Conservation (phyloP, 2,797 vertebrate genomes). For the Pangasius krempfi region DNA sequence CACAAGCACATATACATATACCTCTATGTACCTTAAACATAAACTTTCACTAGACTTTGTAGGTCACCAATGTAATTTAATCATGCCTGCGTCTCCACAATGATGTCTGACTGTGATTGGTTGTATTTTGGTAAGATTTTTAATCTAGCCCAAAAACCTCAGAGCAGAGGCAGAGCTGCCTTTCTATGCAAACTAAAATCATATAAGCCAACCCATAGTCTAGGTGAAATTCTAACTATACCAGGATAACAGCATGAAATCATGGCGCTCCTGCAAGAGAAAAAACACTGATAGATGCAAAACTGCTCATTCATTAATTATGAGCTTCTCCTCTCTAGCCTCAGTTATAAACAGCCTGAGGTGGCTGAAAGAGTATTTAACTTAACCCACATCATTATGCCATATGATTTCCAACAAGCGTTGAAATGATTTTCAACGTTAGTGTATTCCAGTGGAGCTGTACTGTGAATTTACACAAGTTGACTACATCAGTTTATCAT, state of each 20-base stretch:
- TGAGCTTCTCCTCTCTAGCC: not conserved
- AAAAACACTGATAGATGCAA: not conserved
- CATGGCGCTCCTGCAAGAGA: not conserved
- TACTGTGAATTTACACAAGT: not conserved
- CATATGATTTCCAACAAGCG: not conserved
- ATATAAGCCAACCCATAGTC: not conserved
- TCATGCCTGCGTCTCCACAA: not conserved
- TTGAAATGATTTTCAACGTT: no score
- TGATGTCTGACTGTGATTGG: not conserved
- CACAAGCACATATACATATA: not conserved
- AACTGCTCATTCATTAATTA: not conserved
- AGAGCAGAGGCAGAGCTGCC: no score
- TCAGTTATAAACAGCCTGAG: not conserved
- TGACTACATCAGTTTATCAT: not conserved
- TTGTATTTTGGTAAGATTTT: no score
- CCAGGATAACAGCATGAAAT: not conserved
- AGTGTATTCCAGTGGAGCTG: not conserved
- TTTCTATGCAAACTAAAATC: not conserved
- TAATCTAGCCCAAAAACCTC: no score
- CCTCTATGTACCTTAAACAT: not conserved
- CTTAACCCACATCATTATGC: not conserved
- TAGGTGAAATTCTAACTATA: not conserved
- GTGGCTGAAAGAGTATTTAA: not conserved
- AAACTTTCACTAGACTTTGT: not conserved
- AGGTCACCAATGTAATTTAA: not conserved